Conservation (phyloP, 2,113 vertebrate species). For the Xenopus laevis region DNA sequence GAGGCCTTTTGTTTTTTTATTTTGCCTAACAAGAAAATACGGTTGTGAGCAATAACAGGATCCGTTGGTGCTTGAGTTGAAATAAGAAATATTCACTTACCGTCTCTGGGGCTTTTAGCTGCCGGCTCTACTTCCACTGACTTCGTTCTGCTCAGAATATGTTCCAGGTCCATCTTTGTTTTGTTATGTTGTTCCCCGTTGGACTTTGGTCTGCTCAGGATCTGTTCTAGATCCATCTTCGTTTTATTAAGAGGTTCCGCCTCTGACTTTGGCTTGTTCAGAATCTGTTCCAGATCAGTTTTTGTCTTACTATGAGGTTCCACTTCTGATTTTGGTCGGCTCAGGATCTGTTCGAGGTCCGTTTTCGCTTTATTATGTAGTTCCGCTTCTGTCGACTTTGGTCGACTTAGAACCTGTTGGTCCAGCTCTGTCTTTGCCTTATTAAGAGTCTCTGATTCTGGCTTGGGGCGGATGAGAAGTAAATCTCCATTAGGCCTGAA, state of each 20-base stretch:
- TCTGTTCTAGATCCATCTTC: neutral
- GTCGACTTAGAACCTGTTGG: conserved; percentile 64
- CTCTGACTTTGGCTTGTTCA: conserved; percentile 69
- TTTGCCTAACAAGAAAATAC: too few species aligned
- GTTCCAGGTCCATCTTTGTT: conserved; percentile 68
- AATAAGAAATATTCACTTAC: conserved; percentile 52
- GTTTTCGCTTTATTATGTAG: conserved; percentile 64
- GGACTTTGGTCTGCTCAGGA: conserved; percentile 55
- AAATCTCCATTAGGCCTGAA: conserved; percentile 87
- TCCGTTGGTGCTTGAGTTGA: too few species aligned
- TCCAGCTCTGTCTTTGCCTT: neutral
- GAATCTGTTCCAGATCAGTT: conserved; percentile 62
- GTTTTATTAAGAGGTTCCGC: neutral
- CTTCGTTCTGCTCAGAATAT: conserved; percentile 74
- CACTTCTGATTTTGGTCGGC: conserved; percentile 77
- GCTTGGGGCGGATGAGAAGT: conserved; percentile 52
- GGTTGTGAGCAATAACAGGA: too few species aligned
- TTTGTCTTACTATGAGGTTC: conserved; percentile 76
- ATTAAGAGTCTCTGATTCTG: neutral
- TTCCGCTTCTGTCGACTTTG: conserved; percentile 78
- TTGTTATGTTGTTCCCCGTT: conserved; percentile 74
- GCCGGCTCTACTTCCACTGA: conserved; percentile 69
- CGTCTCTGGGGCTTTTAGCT: conserved; percentile 62
- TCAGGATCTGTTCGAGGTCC: conserved; percentile 62
- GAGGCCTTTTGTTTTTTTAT: too few species aligned